phyloP scores from a whole-genome alignment of 2,888 invertebrate species.

The Orthosia gracilis region DNA sequence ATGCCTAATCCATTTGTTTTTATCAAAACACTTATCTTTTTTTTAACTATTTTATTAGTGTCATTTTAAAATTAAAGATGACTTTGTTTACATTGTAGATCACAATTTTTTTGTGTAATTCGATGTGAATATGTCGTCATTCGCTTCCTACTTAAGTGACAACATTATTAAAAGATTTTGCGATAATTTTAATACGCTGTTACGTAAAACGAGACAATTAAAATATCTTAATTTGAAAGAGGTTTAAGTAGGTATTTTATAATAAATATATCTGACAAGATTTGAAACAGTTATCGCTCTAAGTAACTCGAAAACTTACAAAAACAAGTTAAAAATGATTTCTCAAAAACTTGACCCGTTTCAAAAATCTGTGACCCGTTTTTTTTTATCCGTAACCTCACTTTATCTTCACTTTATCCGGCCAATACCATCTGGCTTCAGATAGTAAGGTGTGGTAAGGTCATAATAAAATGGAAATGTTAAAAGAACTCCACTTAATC shows the following conservation, averaged over 20 bases:
- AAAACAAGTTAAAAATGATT: neutral
- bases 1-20: slow-evolving; percentile 21
- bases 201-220: slow-evolving; percentile 12
- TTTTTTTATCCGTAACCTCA: slow-evolving; percentile 39
- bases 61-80: neutral
- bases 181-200: slow-evolving; percentile 23
- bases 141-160: slow-evolving; percentile 19
- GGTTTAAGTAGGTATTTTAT: neutral
- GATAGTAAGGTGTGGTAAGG: slow-evolving; percentile 15
- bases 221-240: neutral
- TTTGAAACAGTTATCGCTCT: slow-evolving; percentile 1
- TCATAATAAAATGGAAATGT: slow-evolving; percentile 57
- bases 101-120: slow-evolving; percentile 9
- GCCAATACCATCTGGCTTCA: slow-evolving; percentile 27
- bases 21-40: slow-evolving; percentile 20
- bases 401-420: slow-evolving; percentile 37
- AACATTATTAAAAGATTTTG: slow-evolving; percentile 37
- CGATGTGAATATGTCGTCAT: slow-evolving; percentile 25
- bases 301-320: neutral
- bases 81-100: neutral
- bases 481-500: slow-evolving; percentile 79
- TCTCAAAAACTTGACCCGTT: slow-evolving; percentile 3
- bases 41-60: neutral
- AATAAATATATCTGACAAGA: neutral
- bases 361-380: slow-evolving; percentile 18